These are phyloP conservation scores for Caenorhabditis parvicauda DNA, from an alignment of 2,888 invertebrate species.

Conservation along the genomic window DNA sequence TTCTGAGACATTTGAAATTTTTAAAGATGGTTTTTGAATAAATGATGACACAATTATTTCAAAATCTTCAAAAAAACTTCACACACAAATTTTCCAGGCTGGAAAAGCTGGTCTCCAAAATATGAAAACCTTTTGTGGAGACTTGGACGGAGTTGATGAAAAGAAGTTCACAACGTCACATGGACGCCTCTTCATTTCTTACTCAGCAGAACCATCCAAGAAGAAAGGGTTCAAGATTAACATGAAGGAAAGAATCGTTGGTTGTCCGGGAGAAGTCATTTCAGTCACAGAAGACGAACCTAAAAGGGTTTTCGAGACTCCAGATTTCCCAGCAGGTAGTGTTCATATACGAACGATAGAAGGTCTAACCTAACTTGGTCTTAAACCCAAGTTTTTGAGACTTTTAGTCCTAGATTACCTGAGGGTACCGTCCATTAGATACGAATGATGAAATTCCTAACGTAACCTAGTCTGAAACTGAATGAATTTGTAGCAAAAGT, in stretches of 20 bases:
- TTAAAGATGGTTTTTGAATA: no score
- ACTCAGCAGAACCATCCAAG: neutral
- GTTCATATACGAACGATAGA: no score
- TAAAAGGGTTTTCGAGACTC: constrained; percentile 34
- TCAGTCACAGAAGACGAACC: constrained; percentile 40
- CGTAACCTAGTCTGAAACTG: no score
- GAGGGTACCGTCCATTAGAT: no score
- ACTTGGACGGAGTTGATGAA: constrained; percentile 7
- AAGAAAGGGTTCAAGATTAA: constrained; percentile 45
- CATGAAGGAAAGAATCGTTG: constrained; percentile 44
- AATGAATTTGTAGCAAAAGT: no score
- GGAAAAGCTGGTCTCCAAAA: neutral
- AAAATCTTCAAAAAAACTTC: constrained; percentile 1
- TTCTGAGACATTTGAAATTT: no score
- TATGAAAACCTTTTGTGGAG: constrained; percentile 29
- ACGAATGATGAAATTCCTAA: no score
- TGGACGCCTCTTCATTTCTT: constrained; percentile 26
- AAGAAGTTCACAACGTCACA: constrained; percentile 29
- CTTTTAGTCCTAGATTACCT: no score
- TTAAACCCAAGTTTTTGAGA: no score
- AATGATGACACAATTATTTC: constrained; percentile 13
- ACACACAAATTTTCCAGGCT: neutral
- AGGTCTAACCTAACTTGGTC: no score
- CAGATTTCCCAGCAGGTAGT: constrained; percentile 48
- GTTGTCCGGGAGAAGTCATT: constrained; percentile 43